Percentiles rank a stretch among this genome's conserved stretches.
Evolutionary conservation across 2,888 invertebrate genomes (phyloP).

Genomic region (Pyrochroa serraticornis): DNA sequence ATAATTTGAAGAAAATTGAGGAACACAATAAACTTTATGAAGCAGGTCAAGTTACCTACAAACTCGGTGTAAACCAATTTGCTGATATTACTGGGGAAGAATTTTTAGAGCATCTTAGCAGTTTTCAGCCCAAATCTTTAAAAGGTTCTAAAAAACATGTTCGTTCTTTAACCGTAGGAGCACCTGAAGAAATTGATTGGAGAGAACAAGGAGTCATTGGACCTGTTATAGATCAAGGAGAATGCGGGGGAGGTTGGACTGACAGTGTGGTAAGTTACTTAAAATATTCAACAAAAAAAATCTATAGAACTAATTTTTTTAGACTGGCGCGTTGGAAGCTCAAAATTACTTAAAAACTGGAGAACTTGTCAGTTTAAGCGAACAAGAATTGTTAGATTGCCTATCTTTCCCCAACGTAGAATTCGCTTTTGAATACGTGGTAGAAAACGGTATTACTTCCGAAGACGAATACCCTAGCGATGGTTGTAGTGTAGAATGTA

Average conservation of each 20-base stretch:
- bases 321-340: slow-evolving; percentile 85
- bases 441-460: too few relatives aligned
- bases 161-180: too few relatives aligned
- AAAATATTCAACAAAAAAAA: background rate
- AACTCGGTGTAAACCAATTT: slow-evolving; percentile 75
- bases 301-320: slow-evolving; percentile 33
- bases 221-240: slow-evolving; percentile 54
- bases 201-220: slow-evolving; percentile 54
- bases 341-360: slow-evolving; percentile 61
- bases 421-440: too few relatives aligned
- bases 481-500: too few relatives aligned
- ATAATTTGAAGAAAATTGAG: slow-evolving; percentile 79
- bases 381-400: slow-evolving; percentile 63
- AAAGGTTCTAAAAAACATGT: too few relatives aligned
- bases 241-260: slow-evolving; percentile 69
- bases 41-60: slow-evolving; percentile 66
- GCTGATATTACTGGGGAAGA: slow-evolving; percentile 82
- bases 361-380: slow-evolving; percentile 58
- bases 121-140: slow-evolving; percentile 3
- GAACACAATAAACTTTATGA: slow-evolving; percentile 69
- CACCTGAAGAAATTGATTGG: slow-evolving; percentile 59
- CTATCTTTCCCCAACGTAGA: slow-evolving; percentile 34
- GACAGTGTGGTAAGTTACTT: slow-evolving; percentile 61
- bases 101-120: slow-evolving; percentile 66
- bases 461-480: too few relatives aligned